Conservation (phyloP, 2,797 vertebrate genomes). For the Cygnus olor region DNA sequence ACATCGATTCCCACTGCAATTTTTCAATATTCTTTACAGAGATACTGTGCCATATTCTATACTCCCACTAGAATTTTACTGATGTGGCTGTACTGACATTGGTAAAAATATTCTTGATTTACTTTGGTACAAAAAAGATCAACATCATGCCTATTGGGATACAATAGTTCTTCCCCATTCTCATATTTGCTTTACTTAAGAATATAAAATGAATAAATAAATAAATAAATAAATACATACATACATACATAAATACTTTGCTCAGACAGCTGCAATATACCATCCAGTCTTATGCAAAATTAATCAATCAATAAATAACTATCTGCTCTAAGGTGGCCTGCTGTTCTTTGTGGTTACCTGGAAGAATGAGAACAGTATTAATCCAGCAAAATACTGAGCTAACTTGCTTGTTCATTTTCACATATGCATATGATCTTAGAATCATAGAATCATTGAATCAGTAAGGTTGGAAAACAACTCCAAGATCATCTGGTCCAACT, state of each 20-base stretch:
- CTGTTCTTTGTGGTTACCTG: neutral
- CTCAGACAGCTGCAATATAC: neutral
- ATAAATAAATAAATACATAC: too few species aligned
- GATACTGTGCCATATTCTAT: neutral
- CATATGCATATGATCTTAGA: neutral
- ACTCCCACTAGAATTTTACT: conserved; percentile 31
- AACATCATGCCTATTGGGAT: neutral
- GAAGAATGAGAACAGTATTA: neutral
- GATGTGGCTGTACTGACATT: conserved; percentile 12
- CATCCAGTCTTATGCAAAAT: neutral
- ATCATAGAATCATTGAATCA: too few species aligned
- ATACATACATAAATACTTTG: neutral
- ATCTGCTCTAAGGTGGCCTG: neutral
- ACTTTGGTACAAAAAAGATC: conserved; percentile 11
- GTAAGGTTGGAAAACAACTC: too few species aligned
- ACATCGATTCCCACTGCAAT: conserved; percentile 56
- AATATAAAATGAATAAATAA: neutral
- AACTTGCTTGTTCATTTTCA: neutral
- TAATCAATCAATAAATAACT: neutral
- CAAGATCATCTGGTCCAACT: too few species aligned
- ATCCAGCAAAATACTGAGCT: neutral
- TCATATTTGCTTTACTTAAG: conserved; percentile 41
- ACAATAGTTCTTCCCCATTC: neutral
- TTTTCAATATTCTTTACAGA: conserved; percentile 49
- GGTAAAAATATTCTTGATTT: conserved; percentile 55